Evolutionary conservation across 1,140 invertebrate species (phyloP).

Genomic region (Vanessa tameamea): DNA sequence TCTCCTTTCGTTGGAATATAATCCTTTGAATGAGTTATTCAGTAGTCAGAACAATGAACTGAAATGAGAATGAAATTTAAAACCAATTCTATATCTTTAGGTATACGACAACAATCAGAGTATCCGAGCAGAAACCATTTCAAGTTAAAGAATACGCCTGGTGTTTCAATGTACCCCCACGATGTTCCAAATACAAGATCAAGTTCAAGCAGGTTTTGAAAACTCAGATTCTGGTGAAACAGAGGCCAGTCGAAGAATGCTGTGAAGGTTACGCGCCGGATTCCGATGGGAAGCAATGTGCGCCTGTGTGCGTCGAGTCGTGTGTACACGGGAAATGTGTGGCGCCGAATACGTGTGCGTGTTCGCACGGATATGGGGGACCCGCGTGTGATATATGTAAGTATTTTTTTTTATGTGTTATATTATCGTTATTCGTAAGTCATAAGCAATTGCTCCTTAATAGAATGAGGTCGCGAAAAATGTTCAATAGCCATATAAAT

Average conservation of each 20-base stretch:
- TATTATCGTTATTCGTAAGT: slow-evolving; percentile 13
- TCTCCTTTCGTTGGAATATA: neutral
- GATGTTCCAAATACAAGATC: slow-evolving; percentile 92
- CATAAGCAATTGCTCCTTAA: slow-evolving; percentile 15
- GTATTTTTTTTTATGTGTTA: slow-evolving; percentile 64
- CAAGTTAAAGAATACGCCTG: slow-evolving; percentile 89
- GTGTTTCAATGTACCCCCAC: slow-evolving; percentile 91
- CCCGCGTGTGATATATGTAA: slow-evolving; percentile 93
- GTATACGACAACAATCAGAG: slow-evolving; percentile 86
- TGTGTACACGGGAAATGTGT: slow-evolving; percentile 93
- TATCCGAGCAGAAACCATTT: slow-evolving; percentile 89
- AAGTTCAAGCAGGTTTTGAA: slow-evolving; percentile 87
- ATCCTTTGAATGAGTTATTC: neutral
- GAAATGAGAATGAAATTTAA: neutral
- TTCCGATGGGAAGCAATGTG: slow-evolving; percentile 83
- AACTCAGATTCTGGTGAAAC: slow-evolving; percentile 86
- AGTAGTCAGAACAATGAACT: neutral
- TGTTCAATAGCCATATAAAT: no score
- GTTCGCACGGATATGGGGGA: slow-evolving; percentile 92
- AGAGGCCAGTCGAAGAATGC: slow-evolving; percentile 89
- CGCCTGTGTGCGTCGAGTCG: slow-evolving; percentile 88
- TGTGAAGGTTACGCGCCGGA: slow-evolving; percentile 88
- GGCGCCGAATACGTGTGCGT: slow-evolving; percentile 92
- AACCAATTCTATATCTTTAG: slow-evolving; percentile 73
- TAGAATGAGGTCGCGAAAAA: neutral